phyloP scores from a whole-genome alignment of 2,113 vertebrate species.

The Manacus vitellinus region DNA sequence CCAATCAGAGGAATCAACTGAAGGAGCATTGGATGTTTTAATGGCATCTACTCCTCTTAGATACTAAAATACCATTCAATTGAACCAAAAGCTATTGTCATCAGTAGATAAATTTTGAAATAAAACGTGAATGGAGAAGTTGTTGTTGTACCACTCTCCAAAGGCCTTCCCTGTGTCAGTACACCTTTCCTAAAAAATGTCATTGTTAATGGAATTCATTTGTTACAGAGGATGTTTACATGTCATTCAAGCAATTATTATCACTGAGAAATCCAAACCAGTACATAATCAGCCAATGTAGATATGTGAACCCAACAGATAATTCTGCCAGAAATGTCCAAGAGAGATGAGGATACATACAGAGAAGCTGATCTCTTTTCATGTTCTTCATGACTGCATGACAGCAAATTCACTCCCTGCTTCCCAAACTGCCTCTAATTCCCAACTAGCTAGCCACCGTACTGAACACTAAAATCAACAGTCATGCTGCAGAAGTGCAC shows the following conservation, averaged over 20 bases:
- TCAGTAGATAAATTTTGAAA: neutral
- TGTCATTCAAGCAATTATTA: neutral
- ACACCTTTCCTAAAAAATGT: neutral
- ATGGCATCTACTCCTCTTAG: neutral
- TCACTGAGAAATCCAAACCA: neutral
- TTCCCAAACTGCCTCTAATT: neutral
- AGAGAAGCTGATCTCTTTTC: neutral
- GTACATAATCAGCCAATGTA: neutral
- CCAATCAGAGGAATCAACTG: neutral
- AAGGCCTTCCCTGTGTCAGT: neutral
- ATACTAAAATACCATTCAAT: neutral
- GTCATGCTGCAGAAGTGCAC: neutral
- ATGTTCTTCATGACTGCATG: neutral
- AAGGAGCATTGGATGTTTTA: fast-evolving
- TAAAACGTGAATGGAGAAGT: neutral
- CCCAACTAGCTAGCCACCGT: neutral
- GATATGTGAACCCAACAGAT: neutral
- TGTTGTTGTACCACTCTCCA: neutral
- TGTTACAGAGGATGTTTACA: neutral
- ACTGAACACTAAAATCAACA: neutral
- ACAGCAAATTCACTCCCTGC: neutral
- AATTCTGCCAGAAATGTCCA: neutral
- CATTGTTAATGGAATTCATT: neutral
- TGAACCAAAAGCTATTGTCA: neutral
- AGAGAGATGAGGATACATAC: neutral